These are phyloP conservation scores for Clitarchus hookeri DNA, from an alignment of 2,888 invertebrate species.

Conservation along the genomic window DNA sequence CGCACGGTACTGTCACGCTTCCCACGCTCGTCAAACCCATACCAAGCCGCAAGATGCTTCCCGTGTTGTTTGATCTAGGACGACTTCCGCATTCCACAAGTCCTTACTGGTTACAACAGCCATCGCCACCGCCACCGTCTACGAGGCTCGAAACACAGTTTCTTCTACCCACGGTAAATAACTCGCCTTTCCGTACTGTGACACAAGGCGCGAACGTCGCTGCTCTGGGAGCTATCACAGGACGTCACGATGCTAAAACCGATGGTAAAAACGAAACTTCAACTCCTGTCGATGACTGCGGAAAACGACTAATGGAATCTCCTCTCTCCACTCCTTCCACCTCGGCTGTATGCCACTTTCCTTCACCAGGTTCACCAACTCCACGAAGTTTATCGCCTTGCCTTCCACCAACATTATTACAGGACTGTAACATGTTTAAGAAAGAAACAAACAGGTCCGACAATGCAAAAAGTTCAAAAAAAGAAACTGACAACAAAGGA, in stretches of 20 bases:
- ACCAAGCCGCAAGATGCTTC: conserved; percentile 55
- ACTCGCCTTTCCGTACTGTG: conserved; percentile 51
- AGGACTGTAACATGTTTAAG: background rate
- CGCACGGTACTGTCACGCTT: background rate
- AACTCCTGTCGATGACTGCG: no score
- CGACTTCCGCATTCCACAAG: conserved; percentile 22
- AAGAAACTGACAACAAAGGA: background rate
- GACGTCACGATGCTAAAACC: no score
- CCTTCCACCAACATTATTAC: background rate
- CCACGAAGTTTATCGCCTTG: conserved; percentile 36
- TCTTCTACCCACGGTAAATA: conserved; percentile 51
- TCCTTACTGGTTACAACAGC: background rate
- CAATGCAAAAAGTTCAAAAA: background rate
- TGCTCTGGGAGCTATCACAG: no score
- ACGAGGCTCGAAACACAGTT: conserved; percentile 35
- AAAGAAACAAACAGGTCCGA: background rate
- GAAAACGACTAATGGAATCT: conserved; percentile 20
- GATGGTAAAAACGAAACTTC: no score
- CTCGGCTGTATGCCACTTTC: conserved; percentile 36
- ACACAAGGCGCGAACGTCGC: conserved; percentile 30
- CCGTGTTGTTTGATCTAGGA: conserved; percentile 34
- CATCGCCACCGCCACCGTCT: conserved; percentile 43
- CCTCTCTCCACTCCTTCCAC: conserved; percentile 41
- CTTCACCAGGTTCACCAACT: background rate
- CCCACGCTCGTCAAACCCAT: conserved; percentile 54